These are phyloP conservation scores for Lordiphosa mommai DNA, from an alignment of 1,140 invertebrate genomes.

Conservation along the genomic window DNA sequence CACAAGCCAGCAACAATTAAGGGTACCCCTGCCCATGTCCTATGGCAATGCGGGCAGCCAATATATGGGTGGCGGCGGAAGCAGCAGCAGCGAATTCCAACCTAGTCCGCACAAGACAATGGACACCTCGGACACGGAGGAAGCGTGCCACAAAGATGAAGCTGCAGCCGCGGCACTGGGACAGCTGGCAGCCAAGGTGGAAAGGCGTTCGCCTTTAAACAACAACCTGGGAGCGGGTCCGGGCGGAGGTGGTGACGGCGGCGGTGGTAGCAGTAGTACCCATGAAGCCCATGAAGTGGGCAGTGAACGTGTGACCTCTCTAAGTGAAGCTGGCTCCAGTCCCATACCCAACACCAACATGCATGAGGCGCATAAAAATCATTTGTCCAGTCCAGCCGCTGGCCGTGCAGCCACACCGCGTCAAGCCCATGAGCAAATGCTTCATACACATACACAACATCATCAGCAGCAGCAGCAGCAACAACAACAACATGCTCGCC, in stretches of 20 bases:
- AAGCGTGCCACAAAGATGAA: constrained; percentile 70
- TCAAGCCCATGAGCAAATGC: constrained; percentile 59
- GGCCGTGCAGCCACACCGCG: constrained; percentile 40
- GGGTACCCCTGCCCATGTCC: constrained; percentile 56
- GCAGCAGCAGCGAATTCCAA: constrained; percentile 70
- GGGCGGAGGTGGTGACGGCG: constrained; percentile 10
- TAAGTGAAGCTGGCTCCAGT: constrained; percentile 70
- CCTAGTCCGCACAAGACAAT: constrained; percentile 70
- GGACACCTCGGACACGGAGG: constrained; percentile 74
- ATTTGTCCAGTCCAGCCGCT: constrained; percentile 41
- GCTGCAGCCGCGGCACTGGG: constrained; percentile 43
- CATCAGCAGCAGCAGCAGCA: constrained; percentile 28
- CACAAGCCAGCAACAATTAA: constrained; percentile 39
- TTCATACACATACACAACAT: constrained; percentile 31
- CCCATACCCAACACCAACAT: constrained; percentile 75
- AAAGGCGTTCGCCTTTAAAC: constrained; percentile 47
- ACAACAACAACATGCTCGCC: constrained; percentile 6
- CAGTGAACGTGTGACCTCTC: constrained; percentile 10
- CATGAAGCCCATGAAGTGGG: constrained; percentile 19
- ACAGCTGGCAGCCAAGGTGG: constrained; percentile 57
- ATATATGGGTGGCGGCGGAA: constrained; percentile 34
- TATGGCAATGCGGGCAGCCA: constrained; percentile 22
- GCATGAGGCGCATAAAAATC: constrained; percentile 74
- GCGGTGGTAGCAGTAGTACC: constrained; percentile 24
- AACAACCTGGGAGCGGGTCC: constrained; percentile 11